A percentile compares a stretch with the other conserved stretches of the same genome.
Conservation (phyloP, 2,113 vertebrate genomes). For the Entomyzon cyanotis region DNA sequence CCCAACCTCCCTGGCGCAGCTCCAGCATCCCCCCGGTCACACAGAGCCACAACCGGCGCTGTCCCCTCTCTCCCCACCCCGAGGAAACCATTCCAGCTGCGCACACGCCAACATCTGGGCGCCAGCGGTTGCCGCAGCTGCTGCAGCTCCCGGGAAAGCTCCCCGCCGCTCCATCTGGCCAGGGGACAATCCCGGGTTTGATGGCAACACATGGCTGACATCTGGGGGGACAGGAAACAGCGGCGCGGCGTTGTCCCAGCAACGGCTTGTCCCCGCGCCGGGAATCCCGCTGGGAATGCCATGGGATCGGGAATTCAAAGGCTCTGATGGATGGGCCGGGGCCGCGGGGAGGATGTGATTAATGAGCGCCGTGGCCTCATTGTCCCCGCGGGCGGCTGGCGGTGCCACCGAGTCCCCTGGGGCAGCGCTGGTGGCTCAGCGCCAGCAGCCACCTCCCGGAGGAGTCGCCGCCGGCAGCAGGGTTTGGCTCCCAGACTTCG, state of each 20-base stretch:
- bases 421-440: conserved; percentile 1
- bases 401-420: not conserved
- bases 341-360: conserved; percentile 30
- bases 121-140: not conserved
- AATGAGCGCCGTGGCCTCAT: conserved; percentile 28
- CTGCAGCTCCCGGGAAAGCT: not conserved
- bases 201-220: conserved; percentile 10
- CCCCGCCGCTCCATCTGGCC: conserved; percentile 65
- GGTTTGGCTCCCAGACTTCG: not conserved
- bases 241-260: conserved; percentile 68
- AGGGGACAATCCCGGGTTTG: conserved; percentile 29
- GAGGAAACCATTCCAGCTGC: not conserved
- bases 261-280: conserved; percentile 65
- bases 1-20: not conserved
- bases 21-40: no score
- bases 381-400: not conserved
- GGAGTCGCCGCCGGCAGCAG: not conserved
- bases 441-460: not conserved
- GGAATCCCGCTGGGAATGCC: conserved; percentile 70
- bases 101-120: not conserved
- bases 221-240: conserved; percentile 37
- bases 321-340: conserved; percentile 18
- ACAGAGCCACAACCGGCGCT: not conserved
- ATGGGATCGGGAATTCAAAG: conserved; percentile 62
- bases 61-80: not conserved